Conservation (phyloP, 2,113 vertebrate genomes). For the Brachypteracias leptosomus region DNA sequence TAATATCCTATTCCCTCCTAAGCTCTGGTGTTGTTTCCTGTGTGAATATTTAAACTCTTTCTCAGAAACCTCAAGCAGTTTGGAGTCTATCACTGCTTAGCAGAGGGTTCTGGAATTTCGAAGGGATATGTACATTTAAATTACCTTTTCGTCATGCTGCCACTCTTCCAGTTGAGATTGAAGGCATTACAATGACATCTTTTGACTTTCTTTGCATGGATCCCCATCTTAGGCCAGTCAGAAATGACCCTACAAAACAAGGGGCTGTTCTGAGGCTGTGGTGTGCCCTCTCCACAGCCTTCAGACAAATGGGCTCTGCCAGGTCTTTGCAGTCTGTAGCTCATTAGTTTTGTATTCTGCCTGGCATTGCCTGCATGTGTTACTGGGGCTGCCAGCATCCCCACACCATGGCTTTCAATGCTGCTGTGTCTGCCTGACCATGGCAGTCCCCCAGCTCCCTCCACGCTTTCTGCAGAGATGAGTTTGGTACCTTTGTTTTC, state of each 20-base stretch:
- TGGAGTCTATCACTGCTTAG: background rate
- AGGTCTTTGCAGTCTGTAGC: background rate
- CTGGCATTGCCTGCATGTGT: background rate
- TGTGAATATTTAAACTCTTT: background rate
- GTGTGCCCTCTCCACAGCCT: background rate
- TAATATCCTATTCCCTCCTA: background rate
- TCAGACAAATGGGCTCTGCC: background rate
- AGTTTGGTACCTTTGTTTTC: background rate
- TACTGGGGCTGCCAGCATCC: background rate
- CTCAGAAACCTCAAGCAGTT: background rate
- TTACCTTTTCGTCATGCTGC: background rate
- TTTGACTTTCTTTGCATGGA: background rate
- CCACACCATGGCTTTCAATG: background rate
- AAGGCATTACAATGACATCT: background rate
- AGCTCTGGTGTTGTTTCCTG: background rate
- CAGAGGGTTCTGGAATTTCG: background rate
- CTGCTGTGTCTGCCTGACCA: background rate
- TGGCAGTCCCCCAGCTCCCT: background rate
- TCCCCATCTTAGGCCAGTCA: rapidly evolving
- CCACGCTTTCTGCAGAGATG: background rate
- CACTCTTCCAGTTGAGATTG: rapidly evolving
- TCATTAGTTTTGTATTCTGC: background rate
- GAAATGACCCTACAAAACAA: background rate
- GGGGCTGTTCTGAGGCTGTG: background rate
- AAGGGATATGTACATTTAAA: background rate